These are phyloP conservation scores for Nanger granti DNA, from an alignment of 2,113 vertebrate species.

Conservation along the genomic window DNA sequence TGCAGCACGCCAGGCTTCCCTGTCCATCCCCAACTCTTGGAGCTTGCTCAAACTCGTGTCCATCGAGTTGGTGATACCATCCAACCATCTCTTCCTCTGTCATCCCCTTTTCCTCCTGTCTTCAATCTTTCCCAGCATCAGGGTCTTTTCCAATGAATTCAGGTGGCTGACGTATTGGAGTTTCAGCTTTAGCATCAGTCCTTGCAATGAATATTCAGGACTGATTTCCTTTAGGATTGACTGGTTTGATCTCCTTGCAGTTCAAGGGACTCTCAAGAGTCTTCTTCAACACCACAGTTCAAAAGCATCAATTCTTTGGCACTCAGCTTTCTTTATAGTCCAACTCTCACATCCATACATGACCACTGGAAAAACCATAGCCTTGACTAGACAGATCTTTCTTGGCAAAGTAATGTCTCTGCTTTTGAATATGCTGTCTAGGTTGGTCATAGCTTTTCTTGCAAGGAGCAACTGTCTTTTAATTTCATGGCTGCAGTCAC, in stretches of 20 bases:
- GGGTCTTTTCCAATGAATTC: background rate
- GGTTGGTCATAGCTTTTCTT: background rate
- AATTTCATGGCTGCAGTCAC: background rate
- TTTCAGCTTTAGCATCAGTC: background rate
- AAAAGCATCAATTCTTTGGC: background rate
- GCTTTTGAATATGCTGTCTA: background rate
- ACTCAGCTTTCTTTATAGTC: background rate
- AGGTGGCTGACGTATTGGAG: background rate
- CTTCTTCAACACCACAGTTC: background rate
- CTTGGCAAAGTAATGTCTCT: background rate
- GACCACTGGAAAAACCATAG: background rate
- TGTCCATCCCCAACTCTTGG: background rate
- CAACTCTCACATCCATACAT: background rate
- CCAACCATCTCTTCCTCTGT: background rate
- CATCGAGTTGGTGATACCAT: background rate
- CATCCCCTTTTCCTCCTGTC: background rate
- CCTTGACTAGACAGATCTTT: background rate
- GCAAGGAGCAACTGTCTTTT: background rate
- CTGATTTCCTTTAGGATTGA: background rate
- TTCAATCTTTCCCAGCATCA: background rate
- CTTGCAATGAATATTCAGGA: background rate
- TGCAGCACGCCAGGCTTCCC: background rate
- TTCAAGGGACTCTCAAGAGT: background rate
- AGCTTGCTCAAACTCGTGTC: background rate
- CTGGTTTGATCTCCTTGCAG: background rate